Percentiles rank a stretch among this genome's conserved stretches.
Evolutionary conservation across 2,888 invertebrate genomes (phyloP).

Genomic region (Mongoloraphidia duomilia): DNA sequence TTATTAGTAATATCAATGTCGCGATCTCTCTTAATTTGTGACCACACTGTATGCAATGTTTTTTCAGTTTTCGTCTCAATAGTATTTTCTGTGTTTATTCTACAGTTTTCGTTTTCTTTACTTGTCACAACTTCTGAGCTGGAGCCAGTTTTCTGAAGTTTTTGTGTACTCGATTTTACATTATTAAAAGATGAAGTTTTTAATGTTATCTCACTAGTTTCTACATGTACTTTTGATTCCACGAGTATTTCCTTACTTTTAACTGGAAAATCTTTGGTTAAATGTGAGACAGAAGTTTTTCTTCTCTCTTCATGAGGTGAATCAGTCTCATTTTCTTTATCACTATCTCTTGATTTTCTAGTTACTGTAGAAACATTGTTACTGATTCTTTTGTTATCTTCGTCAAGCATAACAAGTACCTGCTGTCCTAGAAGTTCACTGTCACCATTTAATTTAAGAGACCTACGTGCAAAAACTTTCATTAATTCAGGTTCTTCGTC

Average conservation of each 20-base stretch:
- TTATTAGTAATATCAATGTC: slow-evolving; percentile 9
- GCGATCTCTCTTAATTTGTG: slow-evolving; percentile 10
- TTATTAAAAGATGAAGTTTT: slow-evolving; percentile 4
- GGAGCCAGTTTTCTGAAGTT: background rate
- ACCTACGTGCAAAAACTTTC: slow-evolving; percentile 68
- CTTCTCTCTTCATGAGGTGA: slow-evolving; percentile 36
- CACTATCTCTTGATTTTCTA: slow-evolving; percentile 51
- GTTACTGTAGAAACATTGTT: slow-evolving; percentile 22
- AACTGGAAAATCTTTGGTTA: slow-evolving; percentile 12
- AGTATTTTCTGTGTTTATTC: slow-evolving; percentile 6
- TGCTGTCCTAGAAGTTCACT: slow-evolving; percentile 43
- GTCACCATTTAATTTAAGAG: slow-evolving; percentile 62
- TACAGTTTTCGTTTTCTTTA: slow-evolving; percentile 5
- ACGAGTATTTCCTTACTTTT: slow-evolving; percentile 8
- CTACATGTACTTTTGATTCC: slow-evolving; percentile 11
- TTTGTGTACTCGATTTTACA: background rate
- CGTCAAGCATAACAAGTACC: slow-evolving; percentile 32
- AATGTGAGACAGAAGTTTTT: slow-evolving; percentile 21
- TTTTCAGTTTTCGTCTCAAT: slow-evolving; percentile 12
- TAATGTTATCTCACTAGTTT: slow-evolving; percentile 7
- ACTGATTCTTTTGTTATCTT: slow-evolving; percentile 25
- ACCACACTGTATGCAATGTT: slow-evolving; percentile 10
- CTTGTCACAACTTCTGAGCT: background rate
- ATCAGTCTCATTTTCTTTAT: slow-evolving; percentile 51
- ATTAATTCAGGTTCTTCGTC: slow-evolving; percentile 65